Conservation (phyloP, 2,888 invertebrate genomes). For the Corbicula japonica region DNA sequence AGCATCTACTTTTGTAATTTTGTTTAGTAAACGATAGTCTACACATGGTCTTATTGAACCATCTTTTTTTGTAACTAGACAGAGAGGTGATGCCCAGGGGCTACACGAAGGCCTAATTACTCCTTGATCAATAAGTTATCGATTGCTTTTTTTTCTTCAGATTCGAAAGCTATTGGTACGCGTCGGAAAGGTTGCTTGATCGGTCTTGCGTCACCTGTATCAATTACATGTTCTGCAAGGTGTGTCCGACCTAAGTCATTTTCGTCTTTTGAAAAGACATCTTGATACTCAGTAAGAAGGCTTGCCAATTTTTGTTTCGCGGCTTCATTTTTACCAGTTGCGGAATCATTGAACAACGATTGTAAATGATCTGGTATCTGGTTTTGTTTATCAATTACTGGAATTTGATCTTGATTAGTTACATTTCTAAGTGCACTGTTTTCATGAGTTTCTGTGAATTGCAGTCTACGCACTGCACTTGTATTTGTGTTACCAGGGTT, state of each 20-base stretch:
- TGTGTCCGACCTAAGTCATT: constrained; percentile 35
- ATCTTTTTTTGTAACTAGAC: constrained; percentile 46
- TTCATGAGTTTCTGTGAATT: background rate
- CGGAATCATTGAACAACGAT: constrained; percentile 16
- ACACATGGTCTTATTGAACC: too few relatives aligned
- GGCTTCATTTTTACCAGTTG: background rate
- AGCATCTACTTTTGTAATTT: constrained; percentile 48
- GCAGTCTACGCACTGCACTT: constrained; percentile 31
- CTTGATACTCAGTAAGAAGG: constrained; percentile 22
- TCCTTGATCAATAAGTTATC: constrained; percentile 31
- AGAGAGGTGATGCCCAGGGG: constrained; percentile 56
- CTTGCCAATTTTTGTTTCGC: constrained; percentile 23
- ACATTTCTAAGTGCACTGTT: constrained; percentile 4
- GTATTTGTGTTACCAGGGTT: too few relatives aligned
- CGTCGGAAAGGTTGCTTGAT: constrained; percentile 36
- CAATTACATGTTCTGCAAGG: constrained; percentile 38
- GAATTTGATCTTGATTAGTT: background rate
- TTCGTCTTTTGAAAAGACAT: constrained; percentile 40
- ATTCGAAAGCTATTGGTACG: constrained; percentile 35
- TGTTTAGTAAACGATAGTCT: constrained; percentile 54
- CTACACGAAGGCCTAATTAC: constrained; percentile 38
- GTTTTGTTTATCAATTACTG: background rate
- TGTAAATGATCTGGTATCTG: constrained; percentile 35
- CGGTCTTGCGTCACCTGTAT: constrained; percentile 41
- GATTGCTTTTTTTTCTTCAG: constrained; percentile 39